Evolutionary conservation across 1,140 invertebrate genomes (phyloP), one percentile per base, ranked within the genome.

Genomic region (Andrena cerasifolii): DNA sequence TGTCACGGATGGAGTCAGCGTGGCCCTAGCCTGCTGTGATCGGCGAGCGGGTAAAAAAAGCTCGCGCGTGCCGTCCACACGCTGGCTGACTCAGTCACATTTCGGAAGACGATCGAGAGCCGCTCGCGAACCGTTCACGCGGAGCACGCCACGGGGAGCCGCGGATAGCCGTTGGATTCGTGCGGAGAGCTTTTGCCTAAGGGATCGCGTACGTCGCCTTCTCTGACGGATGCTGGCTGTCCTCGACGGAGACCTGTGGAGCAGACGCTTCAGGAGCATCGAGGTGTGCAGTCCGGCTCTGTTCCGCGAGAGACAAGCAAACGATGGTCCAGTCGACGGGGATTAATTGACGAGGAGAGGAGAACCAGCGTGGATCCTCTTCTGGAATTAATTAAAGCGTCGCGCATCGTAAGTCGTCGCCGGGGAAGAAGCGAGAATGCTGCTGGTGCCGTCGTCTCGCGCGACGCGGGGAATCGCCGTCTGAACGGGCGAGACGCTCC

Each of bases 1-100:
- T 59, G n/a, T 67, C 43, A 47, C 73, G 28, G 24, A 78, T 36
- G 36, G 78, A 49, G 80, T 45, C 53, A 80, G 77, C 66, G 74
- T 70, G 74, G 66, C 51, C 40, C 21, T 16, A 47, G 66, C 73
- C 26, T 54, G 63, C 31, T 40, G 36, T 33, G 61, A 61, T 47
- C n/a, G 33, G 24, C 75, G 66, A 67, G 51, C 59, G 61, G 51
- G 18, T 59, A 65, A 65, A 61, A 72, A 72, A 66, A 83, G 63
- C 56, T 83, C 59, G 79, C 74, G 79, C 58, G 79, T 56, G 58
- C 49, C 51, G 51, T 58, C 53, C 47, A 58, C 16, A 14, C 49
- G 31, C 31, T 36, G 8, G 21, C 24, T 28, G 28, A 53, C 12
- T 5, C 10, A 33, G 5, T 28, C 31, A 26, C 31, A n/a, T 36